phyloP scores from a whole-genome alignment of 2,888 invertebrate genomes.

The Spatulosminthurus flaviceps region DNA sequence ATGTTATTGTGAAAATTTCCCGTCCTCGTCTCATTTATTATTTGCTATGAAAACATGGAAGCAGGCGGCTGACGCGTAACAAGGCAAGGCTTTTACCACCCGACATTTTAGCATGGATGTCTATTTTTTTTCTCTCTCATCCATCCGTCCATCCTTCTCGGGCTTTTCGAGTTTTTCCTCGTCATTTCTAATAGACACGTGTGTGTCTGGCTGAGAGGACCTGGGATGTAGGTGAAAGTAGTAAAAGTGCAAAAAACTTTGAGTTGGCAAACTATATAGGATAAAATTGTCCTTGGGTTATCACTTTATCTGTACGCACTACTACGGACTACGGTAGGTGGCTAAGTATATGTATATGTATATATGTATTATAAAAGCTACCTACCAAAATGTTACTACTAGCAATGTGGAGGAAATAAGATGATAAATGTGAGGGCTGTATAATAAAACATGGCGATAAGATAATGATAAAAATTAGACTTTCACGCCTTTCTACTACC shows the following conservation, averaged over 20 bases:
- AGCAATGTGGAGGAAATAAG: not conserved
- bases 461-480: constrained; percentile 12
- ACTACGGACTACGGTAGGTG: no score
- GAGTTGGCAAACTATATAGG: not conserved
- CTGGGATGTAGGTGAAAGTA: not conserved
- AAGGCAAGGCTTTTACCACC: not conserved
- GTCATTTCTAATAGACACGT: not conserved
- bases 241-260: not conserved
- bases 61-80: not conserved
- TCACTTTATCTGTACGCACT: not conserved
- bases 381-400: no score
- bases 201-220: no score
- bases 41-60: not conserved
- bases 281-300: not conserved
- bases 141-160: not conserved
- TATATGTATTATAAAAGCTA: no score
- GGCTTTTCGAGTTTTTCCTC: not conserved
- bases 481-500: not conserved
- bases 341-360: no score
- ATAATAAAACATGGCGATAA: not conserved
- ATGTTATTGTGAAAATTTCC: constrained; percentile 10
- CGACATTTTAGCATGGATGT: not conserved
- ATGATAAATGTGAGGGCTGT: constrained; percentile 11
- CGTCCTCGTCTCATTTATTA: constrained; percentile 2
- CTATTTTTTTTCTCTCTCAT: not conserved